Percentiles rank a stretch among this genome's conserved stretches.
Conservation (phyloP, 2,888 invertebrate genomes). For the Drosophila planitibia region DNA sequence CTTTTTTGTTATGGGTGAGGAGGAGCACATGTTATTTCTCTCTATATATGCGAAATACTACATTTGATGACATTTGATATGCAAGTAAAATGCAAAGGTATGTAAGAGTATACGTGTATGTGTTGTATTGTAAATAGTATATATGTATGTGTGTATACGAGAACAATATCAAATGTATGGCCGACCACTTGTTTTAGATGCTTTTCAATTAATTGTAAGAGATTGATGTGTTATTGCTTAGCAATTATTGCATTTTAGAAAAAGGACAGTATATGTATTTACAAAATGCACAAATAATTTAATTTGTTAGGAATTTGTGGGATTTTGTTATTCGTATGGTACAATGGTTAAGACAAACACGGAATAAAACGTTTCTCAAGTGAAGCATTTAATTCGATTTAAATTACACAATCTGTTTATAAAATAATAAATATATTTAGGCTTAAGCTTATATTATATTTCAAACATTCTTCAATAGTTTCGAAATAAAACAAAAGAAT, state of each 20-base stretch:
- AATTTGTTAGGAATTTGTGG: constrained; percentile 35
- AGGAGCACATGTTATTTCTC: constrained; percentile 47
- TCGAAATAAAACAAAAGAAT: neutral
- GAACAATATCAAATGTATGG: constrained; percentile 39
- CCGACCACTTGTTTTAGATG: constrained; percentile 57
- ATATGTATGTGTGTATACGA: constrained; percentile 19
- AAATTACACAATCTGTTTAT: neutral
- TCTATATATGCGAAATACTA: constrained; percentile 43
- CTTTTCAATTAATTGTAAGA: constrained; percentile 29
- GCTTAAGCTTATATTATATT: neutral
- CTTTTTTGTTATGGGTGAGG: constrained; percentile 40
- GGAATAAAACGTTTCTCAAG: constrained; percentile 30
- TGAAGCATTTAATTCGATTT: constrained; percentile 34
- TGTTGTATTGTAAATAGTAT: constrained; percentile 15
- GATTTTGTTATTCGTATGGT: constrained; percentile 33
- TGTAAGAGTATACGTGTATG: constrained; percentile 20
- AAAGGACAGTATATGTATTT: constrained; percentile 28
- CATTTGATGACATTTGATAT: constrained; percentile 50
- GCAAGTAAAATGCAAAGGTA: constrained; percentile 44
- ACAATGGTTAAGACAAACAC: constrained; percentile 29
- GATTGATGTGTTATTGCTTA: constrained; percentile 36
- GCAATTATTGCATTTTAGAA: constrained; percentile 33
- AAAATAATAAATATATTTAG: neutral
- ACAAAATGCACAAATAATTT: constrained; percentile 54
- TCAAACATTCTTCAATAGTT: neutral